Conservation (phyloP, 2,113 vertebrate genomes). For the Elanoides forficatus region DNA sequence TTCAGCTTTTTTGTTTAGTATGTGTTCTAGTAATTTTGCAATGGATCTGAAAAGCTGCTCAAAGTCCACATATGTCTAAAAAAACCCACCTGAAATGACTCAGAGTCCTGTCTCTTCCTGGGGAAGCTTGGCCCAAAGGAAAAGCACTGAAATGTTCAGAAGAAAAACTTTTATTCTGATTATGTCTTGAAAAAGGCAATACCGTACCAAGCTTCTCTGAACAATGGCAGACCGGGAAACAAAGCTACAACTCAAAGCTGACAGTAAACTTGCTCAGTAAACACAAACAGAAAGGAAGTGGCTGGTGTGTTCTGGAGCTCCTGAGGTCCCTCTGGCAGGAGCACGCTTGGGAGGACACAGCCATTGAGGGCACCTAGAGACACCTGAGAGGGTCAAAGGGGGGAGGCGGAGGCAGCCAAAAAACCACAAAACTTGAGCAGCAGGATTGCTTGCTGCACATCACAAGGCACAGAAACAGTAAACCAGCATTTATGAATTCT, state of each 20-base stretch:
- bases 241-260: background rate
- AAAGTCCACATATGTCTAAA: background rate
- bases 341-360: background rate
- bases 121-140: constrained; percentile 50
- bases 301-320: background rate
- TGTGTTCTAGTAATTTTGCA: background rate
- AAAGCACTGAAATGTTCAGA: constrained; percentile 44
- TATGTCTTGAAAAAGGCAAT: background rate
- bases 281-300: background rate
- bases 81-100: constrained; percentile 48
- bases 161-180: constrained; percentile 35
- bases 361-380: background rate
- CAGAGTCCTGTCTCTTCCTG: constrained; percentile 50
- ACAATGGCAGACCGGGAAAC: background rate
- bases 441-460: background rate
- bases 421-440: accelerated
- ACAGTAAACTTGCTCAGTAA: background rate
- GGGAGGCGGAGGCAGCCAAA: background rate
- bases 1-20: background rate
- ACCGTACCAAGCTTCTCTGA: background rate
- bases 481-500: accelerated
- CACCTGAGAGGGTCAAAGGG: background rate
- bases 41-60: background rate
- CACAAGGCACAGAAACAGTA: background rate
- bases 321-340: background rate